Base-by-base conservation (phyloP, 2,888 invertebrate species). In the Pollenia griseotomentosa region DNA sequence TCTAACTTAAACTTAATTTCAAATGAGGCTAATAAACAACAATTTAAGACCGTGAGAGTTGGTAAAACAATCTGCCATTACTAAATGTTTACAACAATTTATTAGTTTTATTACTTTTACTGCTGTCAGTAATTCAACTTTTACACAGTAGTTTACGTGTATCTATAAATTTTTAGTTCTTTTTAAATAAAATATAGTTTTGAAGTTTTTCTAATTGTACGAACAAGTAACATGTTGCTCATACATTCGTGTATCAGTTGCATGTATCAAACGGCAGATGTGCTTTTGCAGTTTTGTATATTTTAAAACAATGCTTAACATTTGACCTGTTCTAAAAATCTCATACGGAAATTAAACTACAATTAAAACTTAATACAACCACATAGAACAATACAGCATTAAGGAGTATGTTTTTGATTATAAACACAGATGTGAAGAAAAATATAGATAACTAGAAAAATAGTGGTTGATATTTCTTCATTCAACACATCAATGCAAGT, bases 331-430 rank as follows among this genome's bases (percentile, higher is more conserved):
- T 81, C 83, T 44, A 71, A 75, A 84, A 83, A 81, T 83, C 85
- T 88, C 78, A 75, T 86, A 81, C 80, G 88, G 83, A 89, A 89
- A 89, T 88, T 89, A 88, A 89, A 89, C 85, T 86, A 71, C 88
- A 89, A 89, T 89, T 88, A 88, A 87, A 89, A 88, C 80, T 88
- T 74, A 82, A 87, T 73, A 75, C 68, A 80, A 71, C 61, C 65
- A 85, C 59, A 68, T 57, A 59, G 33, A 65, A 61, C 42, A 19
- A n/a, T 59, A 23, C 51, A 40, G 19, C 3, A 59, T 51, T 12
- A 16, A 10, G 46, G 1, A 55, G 14, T 48, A 46, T 40, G 14
- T 0, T 53, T 14, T 23, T 11, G 19, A 11, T 4, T 7, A 33
- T 33, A 33, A 6, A 2, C 3, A 53, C 79, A 79, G 70, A 42